These are phyloP conservation scores for Trilocha varians DNA, from an alignment of 2,888 invertebrate species.

Conservation along the genomic window DNA sequence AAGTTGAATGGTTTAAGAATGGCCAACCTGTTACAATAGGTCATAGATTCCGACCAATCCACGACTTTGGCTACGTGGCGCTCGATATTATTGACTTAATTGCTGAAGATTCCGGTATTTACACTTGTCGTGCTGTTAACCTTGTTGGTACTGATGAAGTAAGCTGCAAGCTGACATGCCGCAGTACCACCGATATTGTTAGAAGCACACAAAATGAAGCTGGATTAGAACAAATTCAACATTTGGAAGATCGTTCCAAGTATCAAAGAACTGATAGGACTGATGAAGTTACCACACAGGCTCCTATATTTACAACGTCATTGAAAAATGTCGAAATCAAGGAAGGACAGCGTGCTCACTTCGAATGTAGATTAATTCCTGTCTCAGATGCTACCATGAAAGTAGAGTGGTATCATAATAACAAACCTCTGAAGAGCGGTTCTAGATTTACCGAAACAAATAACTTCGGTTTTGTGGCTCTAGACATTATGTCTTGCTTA, in stretches of 20 bases:
- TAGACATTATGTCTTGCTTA: constrained; percentile 95
- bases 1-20: constrained; percentile 97
- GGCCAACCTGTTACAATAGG: constrained; percentile 95
- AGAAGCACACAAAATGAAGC: constrained; percentile 90
- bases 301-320: constrained; percentile 94
- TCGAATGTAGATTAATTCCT: constrained; percentile 94
- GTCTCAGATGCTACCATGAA: constrained; percentile 94
- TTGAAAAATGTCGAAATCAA: constrained; percentile 93
- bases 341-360: constrained; percentile 95
- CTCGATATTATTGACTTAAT: constrained; percentile 96
- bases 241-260: constrained; percentile 87
- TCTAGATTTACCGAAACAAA: constrained; percentile 96
- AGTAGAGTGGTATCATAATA: constrained; percentile 97
- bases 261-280: constrained; percentile 82
- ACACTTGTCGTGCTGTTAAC: constrained; percentile 95
- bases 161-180: constrained; percentile 80
- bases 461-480: constrained; percentile 97
- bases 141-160: constrained; percentile 91
- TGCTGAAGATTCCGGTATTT: constrained; percentile 95
- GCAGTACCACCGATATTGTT: constrained; percentile 85
- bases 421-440: constrained; percentile 90
- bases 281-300: constrained; percentile 90
- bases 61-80: constrained; percentile 98
- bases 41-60: constrained; percentile 95
- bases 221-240: constrained; percentile 90